A percentile compares a stretch with the other conserved stretches of the same genome.
Conservation (phyloP, 2,797 vertebrate genomes). For the Lindbergichthys nudifrons region DNA sequence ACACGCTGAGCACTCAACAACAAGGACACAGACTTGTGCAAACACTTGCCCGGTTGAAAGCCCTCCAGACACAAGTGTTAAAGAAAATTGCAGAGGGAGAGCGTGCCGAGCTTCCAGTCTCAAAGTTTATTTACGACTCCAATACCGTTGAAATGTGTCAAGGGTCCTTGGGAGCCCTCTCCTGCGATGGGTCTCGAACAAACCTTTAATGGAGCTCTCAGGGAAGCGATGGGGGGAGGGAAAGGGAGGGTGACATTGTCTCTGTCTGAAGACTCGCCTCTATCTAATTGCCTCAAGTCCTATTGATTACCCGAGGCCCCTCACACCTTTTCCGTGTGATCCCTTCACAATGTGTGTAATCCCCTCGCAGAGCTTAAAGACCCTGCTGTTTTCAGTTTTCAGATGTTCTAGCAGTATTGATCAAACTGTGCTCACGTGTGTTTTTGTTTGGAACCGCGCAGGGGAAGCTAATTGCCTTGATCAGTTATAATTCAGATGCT, state of each 20-base stretch:
- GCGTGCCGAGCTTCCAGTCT: slow-evolving; percentile 20
- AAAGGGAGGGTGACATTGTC: slow-evolving; percentile 54
- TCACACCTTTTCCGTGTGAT: slow-evolving; percentile 57
- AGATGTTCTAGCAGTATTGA: slow-evolving; percentile 68
- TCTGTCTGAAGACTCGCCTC: slow-evolving; percentile 60
- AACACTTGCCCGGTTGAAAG: slow-evolving; percentile 22
- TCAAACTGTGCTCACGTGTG: slow-evolving; percentile 19
- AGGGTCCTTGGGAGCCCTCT: slow-evolving; percentile 42
- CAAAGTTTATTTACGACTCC: slow-evolving; percentile 59
- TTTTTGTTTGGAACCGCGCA: slow-evolving; percentile 21
- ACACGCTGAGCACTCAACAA: neutral
- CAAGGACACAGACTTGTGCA: slow-evolving; percentile 20
- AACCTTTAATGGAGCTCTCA: slow-evolving; percentile 56
- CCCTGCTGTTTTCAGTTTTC: slow-evolving; percentile 45
- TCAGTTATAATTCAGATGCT: slow-evolving; percentile 1
- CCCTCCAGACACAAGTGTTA: slow-evolving; percentile 13
- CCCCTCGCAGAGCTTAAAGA: slow-evolving; percentile 47
- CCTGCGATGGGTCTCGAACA: slow-evolving; percentile 26
- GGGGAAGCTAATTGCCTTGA: slow-evolving; percentile 1
- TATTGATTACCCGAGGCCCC: slow-evolving; percentile 69
- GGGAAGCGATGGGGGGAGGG: slow-evolving; percentile 15
- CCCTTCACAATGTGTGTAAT: slow-evolving; percentile 61
- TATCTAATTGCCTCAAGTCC: slow-evolving; percentile 70
- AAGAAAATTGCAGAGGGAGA: slow-evolving; percentile 39
- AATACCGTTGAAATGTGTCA: slow-evolving; percentile 45